Percentiles rank a stretch among this genome's conserved stretches.
These are phyloP conservation scores for Grammomys surdaster DNA, from an alignment of 2,113 vertebrate species.

Conservation along the genomic window DNA sequence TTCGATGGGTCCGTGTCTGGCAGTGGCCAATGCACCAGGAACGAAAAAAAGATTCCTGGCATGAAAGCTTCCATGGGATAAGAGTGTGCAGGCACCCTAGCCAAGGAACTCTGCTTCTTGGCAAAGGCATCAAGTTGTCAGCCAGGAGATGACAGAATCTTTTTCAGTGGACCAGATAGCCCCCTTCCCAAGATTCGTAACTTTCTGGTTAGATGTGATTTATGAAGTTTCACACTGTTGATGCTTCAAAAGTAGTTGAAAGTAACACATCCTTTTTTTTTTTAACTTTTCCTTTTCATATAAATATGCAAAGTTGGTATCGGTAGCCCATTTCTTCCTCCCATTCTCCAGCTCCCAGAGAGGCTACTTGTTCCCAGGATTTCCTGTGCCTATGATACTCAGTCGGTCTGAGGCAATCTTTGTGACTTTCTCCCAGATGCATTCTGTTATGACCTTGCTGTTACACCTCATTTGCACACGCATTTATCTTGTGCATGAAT, in stretches of 20 bases:
- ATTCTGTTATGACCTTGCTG: slow-evolving; percentile 61
- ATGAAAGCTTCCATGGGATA: slow-evolving; percentile 86
- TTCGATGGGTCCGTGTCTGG: slow-evolving; percentile 79
- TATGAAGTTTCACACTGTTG: slow-evolving; percentile 56
- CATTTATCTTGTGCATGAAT: slow-evolving; percentile 59
- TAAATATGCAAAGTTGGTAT: slow-evolving; percentile 37
- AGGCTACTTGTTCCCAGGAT: slow-evolving; percentile 41
- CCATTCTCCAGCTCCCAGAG: not conserved
- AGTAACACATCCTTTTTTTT: slow-evolving; percentile 41
- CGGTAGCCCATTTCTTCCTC: not conserved
- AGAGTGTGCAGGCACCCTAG: slow-evolving; percentile 83
- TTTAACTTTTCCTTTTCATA: slow-evolving; percentile 39
- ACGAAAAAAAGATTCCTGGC: slow-evolving; percentile 60
- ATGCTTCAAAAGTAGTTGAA: slow-evolving; percentile 60
- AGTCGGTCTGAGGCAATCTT: slow-evolving; percentile 60
- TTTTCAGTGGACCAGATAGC: slow-evolving; percentile 72
- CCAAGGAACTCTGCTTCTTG: slow-evolving; percentile 80
- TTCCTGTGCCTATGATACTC: slow-evolving; percentile 38
- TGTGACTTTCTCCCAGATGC: slow-evolving; percentile 45
- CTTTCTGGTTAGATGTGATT: slow-evolving; percentile 70
- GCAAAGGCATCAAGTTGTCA: slow-evolving; percentile 84
- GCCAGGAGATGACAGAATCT: slow-evolving; percentile 78
- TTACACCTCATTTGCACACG: slow-evolving; percentile 63
- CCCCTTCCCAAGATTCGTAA: slow-evolving; percentile 50
- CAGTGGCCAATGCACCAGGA: slow-evolving; percentile 70